A percentile compares a stretch with the other conserved stretches of the same genome.
Conservation (phyloP, 2,113 vertebrate species). For the Lonchura striata region DNA sequence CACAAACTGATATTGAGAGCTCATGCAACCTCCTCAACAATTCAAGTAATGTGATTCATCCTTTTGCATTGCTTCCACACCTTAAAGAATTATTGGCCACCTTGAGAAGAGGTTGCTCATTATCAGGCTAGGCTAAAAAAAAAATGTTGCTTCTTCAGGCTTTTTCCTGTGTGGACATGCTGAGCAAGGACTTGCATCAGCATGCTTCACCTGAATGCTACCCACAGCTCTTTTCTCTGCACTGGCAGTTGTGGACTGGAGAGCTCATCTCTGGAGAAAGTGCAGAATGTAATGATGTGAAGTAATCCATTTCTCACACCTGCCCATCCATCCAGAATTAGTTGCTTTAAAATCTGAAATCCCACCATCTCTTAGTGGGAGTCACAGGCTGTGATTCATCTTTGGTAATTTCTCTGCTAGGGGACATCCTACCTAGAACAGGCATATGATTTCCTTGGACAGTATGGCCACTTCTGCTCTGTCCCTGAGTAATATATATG, state of each 20-base stretch:
- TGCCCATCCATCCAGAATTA: neutral
- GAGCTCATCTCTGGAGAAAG: neutral
- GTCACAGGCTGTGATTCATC: neutral
- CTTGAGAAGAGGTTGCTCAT: neutral
- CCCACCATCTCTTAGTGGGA: accelerated
- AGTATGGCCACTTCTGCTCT: neutral
- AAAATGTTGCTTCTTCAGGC: neutral
- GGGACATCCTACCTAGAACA: neutral
- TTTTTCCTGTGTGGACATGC: neutral
- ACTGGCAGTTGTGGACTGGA: neutral
- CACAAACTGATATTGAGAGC: conserved; percentile 10
- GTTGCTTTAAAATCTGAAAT: neutral
- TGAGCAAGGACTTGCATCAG: neutral
- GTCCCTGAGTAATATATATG: neutral
- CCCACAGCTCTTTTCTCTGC: neutral
- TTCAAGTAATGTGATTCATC: neutral
- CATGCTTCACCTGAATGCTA: neutral
- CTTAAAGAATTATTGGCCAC: neutral
- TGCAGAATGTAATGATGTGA: neutral
- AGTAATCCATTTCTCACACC: neutral
- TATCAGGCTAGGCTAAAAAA: neutral
- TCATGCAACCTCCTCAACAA: neutral
- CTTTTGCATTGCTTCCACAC: neutral
- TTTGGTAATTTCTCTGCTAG: neutral
- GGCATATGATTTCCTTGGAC: neutral